Evolutionary conservation across 2,113 vertebrate species (phyloP), one percentile per base, ranked within the genome.

Genomic region (Burhinus oedicnemus): DNA sequence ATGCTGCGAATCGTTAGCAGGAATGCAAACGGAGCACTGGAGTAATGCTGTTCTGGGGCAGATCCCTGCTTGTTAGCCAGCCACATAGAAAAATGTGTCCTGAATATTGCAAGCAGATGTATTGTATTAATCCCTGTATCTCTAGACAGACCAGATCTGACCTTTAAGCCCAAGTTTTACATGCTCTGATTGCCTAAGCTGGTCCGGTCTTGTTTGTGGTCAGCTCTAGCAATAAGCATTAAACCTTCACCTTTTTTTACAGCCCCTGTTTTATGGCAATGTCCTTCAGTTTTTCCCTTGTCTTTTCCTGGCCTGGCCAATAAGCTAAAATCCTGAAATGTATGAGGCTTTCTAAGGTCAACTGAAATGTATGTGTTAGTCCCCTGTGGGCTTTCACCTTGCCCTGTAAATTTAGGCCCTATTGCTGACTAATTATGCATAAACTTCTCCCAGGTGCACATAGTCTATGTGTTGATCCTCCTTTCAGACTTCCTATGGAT

Each of bases 21-120:
- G 49, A 68, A 11, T 1, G 1, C 42, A 12, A 12, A 26, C 1
- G 1, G 70, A 61, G 40, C 25, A 9, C 36, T 38, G 69, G 18
- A 55, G 52, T 30, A 95, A 57, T 25, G 49, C 36, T 62, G 18
- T 45, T 65, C 65, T 83, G 54, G 49, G 52, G n/a, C 52, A 61
- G 69, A 40, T 80, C n/a, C 12, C 38, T 54, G n/a, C 57, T 76
- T 80, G 51, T 27, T 44, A 95, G 42, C 29, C 34, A 45, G 58
- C 44, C 45, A 29, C 1, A 0, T 55, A 52, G 62, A 84, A 66
- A 83, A 84, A 45, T 8, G 15, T 36, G 47, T 62, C 32, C 20
- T 15, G 21, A 65, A 36, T 70, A 36, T 65, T 65, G 45, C 79
- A 80, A 60, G 32, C 47, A n/a, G 44, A 78, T 52, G 25, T 58